Base-by-base conservation (phyloP, 2,113 vertebrate genomes). In the Apus apus region DNA sequence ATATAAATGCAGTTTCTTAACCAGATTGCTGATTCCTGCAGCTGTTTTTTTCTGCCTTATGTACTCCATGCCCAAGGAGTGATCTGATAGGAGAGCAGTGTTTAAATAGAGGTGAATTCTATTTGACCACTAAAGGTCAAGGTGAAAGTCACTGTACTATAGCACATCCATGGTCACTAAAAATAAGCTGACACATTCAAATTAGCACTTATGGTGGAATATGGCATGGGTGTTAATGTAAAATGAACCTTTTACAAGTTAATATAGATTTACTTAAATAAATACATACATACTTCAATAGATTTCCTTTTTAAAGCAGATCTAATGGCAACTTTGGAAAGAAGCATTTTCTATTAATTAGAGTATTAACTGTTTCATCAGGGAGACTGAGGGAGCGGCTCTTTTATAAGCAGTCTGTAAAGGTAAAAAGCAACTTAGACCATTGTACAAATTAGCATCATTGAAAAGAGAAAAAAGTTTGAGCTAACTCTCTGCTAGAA, bases 241-340 rank as follows among this genome's bases (percentile, higher is more conserved):
- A 97, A 98, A 98, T 97, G 85, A 98, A 97, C 94, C 89, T 60
- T 89, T 97, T 95, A 97, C 71, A 97, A 96, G 97, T 97, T 95
- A 83, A 84, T 90, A 95, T 60, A 89, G 91, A 89, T 92, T 96
- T 95, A 72, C 77, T 93, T 57, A 96, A 88, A 96, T 15, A 92
- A 56, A 87, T 84, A 89, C 34, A 89, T 15, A 92, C 56, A 87
- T 84, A 89, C 36, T 90, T 11, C 78, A 96, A 98, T 70, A 96
- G 66, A 95, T 90, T 97, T 96, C 68, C 78, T 97, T 97, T 89
- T 93, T 85, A 96, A 97, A 97, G 45, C 61, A 95, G 38, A 96
- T 94, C 89, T 88, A 96, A 96, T 97, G 96, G 89, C 40, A 97
- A 75, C 36, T 95, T 95, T 95, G 81, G n/a, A 15, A 86, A 95